Percentiles rank a stretch among this genome's conserved stretches.
Conservation (phyloP, 1,140 invertebrate genomes). For the Drosophila melanogaster region DNA sequence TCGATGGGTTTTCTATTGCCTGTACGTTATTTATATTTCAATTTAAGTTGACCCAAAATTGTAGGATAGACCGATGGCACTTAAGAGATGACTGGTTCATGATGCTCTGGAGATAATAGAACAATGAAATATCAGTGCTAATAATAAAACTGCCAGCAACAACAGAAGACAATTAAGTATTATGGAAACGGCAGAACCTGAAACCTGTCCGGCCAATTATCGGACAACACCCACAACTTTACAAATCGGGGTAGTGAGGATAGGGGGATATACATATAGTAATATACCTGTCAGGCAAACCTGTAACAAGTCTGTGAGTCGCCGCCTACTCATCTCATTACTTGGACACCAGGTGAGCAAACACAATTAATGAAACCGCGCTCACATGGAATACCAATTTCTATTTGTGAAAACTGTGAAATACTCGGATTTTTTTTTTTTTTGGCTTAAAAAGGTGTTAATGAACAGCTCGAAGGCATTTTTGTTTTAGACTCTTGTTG, state of each 20-base stretch:
- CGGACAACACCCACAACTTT: slow-evolving; percentile 53
- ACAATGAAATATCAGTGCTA: slow-evolving; percentile 20
- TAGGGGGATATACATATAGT: not conserved
- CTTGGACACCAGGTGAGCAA: slow-evolving; percentile 59
- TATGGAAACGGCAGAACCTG: slow-evolving; percentile 64
- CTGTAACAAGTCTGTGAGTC: slow-evolving; percentile 59
- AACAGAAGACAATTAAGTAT: slow-evolving; percentile 73
- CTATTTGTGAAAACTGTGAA: slow-evolving; percentile 61
- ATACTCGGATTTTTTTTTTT: slow-evolving; percentile 36
- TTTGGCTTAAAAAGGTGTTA: slow-evolving; percentile 67
- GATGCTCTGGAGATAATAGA: slow-evolving; percentile 2
- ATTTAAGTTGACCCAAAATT: not conserved
- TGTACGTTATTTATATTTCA: not conserved
- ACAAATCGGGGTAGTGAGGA: not conserved
- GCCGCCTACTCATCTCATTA: slow-evolving; percentile 63
- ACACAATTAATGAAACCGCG: slow-evolving; percentile 77
- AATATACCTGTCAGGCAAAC: slow-evolving; percentile 50
- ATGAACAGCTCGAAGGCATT: slow-evolving; percentile 75
- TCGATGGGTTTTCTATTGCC: too few species aligned
- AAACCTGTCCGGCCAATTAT: slow-evolving; percentile 66
- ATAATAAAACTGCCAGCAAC: slow-evolving; percentile 48
- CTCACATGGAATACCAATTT: slow-evolving; percentile 70
- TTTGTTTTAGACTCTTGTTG: slow-evolving; percentile 72
- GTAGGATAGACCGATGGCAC: not conserved
- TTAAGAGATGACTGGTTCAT: slow-evolving; percentile 1